A percentile compares a stretch with the other conserved stretches of the same genome.
Conservation (phyloP, 1,140 invertebrate genomes). For the Drosophila prosaltans region DNA sequence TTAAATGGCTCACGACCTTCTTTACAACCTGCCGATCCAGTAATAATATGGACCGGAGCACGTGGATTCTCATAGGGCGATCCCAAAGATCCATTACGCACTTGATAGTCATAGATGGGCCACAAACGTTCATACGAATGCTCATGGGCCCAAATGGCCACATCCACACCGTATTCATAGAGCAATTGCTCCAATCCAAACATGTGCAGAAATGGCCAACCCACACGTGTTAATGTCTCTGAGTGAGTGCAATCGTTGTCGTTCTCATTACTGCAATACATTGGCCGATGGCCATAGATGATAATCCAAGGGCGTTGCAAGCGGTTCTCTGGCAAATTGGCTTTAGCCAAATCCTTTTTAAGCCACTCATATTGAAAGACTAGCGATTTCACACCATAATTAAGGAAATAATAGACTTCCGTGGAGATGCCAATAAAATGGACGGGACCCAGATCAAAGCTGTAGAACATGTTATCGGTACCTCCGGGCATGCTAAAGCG, state of each 20-base stretch:
- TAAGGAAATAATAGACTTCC: conserved; percentile 96
- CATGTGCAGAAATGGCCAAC: conserved; percentile 88
- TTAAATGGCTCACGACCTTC: conserved; percentile 85
- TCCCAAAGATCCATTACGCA: conserved; percentile 91
- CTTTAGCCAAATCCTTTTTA: conserved; percentile 89
- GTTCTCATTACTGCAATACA: conserved; percentile 98
- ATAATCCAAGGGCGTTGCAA: conserved; percentile 94
- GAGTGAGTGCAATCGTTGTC: conserved; percentile 93
- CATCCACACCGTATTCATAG: conserved; percentile 94
- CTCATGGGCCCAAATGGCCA: conserved; percentile 97
- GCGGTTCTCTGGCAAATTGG: conserved; percentile 87
- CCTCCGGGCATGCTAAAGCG: conserved; percentile 95
- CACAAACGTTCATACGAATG: conserved; percentile 97
- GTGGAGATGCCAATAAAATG: conserved; percentile 97
- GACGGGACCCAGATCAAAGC: conserved; percentile 95
- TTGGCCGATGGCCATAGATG: conserved; percentile 96
- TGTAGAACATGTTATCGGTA: conserved; percentile 92
- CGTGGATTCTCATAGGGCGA: conserved; percentile 93
- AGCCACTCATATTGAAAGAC: conserved; percentile 96
- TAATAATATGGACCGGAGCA: conserved; percentile 96
- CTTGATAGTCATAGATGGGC: conserved; percentile 94
- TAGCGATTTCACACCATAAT: conserved; percentile 93
- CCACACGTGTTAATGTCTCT: conserved; percentile 89
- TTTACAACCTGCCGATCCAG: conserved; percentile 95
- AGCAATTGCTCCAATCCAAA: conserved; percentile 94